Base-by-base conservation (phyloP, 2,888 invertebrate species). In the Hyposoter dolosus region DNA sequence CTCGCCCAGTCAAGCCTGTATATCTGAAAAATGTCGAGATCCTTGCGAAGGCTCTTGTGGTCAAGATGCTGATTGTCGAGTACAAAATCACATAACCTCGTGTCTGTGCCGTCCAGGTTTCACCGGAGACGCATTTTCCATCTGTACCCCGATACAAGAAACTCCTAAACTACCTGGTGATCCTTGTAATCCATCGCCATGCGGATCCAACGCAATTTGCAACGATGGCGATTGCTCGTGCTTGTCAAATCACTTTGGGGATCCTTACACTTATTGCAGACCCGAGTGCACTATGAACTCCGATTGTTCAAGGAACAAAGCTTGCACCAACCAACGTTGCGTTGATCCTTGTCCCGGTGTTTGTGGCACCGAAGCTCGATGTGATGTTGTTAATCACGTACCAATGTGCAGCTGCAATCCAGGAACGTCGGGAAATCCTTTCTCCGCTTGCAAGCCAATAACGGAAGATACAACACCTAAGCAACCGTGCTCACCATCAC, bases 221-320 rank as follows among this genome's bases (percentile, higher is more conserved):
- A 90, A 91, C 45, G 90, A 90, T 53, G 94, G 93, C 12, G 88
- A 96, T 80, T 98, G 98, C 92, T 96, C 96, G 7, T 98, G 98
- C 92, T 95, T 96, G 60, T 94, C 96, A 1, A 96, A 96, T 71
- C 97, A 97, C 90, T 95, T 96, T 75, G 98, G 98, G 17, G 95
- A 96, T 86, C 97, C 97, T 4, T 96, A 96, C 85, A 95, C 95
- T 0, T 94, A 93, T 89, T 97, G 97, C 92, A 95, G 97, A 86
- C 97, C 97, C 7, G 97, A 97, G 94, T 97, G 97, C 91, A 96
- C 96, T 0, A 96, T 96, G 71, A 97, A 97, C 90, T 96, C 96
- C 15, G 97, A 97, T 90, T 97, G 97, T 92, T 94, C 96, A 82
- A 95, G 96, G 65, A 95, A 96, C 89, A 95, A 96, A 90, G 96